Evolutionary conservation across 92 coral and sea anemone genomes (phyloP), one percentile per base, ranked within the genome.

Genomic region (Epizoanthus rinbou): DNA sequence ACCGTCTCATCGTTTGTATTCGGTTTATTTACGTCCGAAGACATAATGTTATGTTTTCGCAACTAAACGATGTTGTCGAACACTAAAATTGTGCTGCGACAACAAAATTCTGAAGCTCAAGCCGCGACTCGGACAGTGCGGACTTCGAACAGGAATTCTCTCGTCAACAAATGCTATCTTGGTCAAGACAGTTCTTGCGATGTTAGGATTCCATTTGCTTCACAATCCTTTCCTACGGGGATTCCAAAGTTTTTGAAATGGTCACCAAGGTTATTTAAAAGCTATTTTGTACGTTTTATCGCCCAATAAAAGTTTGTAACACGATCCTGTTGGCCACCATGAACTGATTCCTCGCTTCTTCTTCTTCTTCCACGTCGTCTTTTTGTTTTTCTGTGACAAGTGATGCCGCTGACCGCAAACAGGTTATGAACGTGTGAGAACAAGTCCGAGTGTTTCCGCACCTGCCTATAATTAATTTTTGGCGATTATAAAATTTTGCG

Each of bases 321-420:
- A 60, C 64, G 82, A 78, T 78, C 71, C 43, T 16, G 18, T 37
- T 31, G 0, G 66, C 58, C 66, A 41, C 71, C 69, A 78, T 43
- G 39, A 78, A 78, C 63, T 78, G 82, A 78, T 57, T 62, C 47
- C 17, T 45, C 54, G 54, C 16, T 8, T 19, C 79, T 84, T 54
- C 86, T 66, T 76, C 68, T 28, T 28, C 73, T 81, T 91, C 94
- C 94, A 91, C 94, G 94, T 91, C 89, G 91, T 54, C 74, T 93
- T 93, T 93, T 93, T 89, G 85, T 91, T 91, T 93, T 92, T 73
- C 74, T 83, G 83, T 80, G 82, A 66, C 71, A 67, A 23, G 86
- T 41, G 82, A 84, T 8, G 8, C 97, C 94, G 97, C 94, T 93
- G 94, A 84, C 91, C 91, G 52, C 71, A 57, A 59, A 76, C 74